Evolutionary conservation across 1,140 invertebrate genomes (phyloP), one percentile per base, ranked within the genome.

Genomic region (Brachionus asplanchnoidis): DNA sequence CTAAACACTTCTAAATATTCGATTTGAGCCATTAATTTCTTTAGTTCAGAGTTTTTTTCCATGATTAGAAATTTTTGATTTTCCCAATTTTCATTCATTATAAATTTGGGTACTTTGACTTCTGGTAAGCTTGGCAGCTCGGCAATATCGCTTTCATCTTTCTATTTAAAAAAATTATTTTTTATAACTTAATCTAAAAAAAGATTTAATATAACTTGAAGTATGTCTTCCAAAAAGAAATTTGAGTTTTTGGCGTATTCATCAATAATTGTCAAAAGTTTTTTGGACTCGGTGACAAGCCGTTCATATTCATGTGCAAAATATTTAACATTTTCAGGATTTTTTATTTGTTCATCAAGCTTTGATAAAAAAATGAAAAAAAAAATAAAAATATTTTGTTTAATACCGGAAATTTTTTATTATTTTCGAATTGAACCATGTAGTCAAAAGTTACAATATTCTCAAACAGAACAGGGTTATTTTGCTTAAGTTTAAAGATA

Each of bases 41-140:
- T 50, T 1, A 77, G 42, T 50, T 77, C 8, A 14, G 46, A 50
- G 7, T 53, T 50, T 77, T 77, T 77, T 5, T 46, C 42, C 7
- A 46, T 23, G 3, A 77, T 12, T 6, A 26, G 14, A 77, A 50
- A 77, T 50, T 23, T 50, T 12, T 77, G 42, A 14, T 77, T 77
- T 77, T 77, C 73, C 20, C 9, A 50, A 50, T 46, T 77, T 23
- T 77, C 73, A 77, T 77, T 77, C 17, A 77, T 77, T 8, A 77
- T 26, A 50, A 77, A 77, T 20, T 28, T 46, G 4, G 73, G 73
- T 5, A 50, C 12, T 46, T 36, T 50, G 1, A 8, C 5, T 12
- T 77, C 73, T 11, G 36, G 36, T 23, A 42, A 17, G 17, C 17
- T 42, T 17, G 7, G 4, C 32, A 73, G 7, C n/a, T 68, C 3